Evolutionary conservation across 35 echinoderm and acorn worm species (phyloP).

Genomic region (Hemicentrotus pulcherrimus): DNA sequence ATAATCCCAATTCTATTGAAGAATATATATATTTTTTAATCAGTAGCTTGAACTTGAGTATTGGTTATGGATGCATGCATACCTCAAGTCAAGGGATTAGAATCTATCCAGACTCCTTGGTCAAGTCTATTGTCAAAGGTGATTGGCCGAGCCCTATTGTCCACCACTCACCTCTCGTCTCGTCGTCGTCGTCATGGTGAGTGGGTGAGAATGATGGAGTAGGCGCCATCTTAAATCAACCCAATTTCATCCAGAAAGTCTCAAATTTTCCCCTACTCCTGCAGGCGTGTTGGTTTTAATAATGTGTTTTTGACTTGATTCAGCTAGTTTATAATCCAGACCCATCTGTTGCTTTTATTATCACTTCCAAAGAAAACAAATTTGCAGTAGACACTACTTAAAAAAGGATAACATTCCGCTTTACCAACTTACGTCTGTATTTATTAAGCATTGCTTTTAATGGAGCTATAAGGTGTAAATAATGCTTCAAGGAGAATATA

Average conservation of each 20-base stretch:
- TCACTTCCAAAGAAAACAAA: not conserved
- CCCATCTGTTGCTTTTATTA: not conserved
- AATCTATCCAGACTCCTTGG: not conserved
- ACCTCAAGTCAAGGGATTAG: not conserved
- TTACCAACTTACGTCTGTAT: not conserved
- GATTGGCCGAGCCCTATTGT: not conserved
- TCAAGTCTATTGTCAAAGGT: not conserved
- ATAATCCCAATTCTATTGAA: not conserved
- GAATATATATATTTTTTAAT: not conserved
- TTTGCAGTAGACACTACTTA: not conserved
- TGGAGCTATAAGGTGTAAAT: too few relatives aligned
- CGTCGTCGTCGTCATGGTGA: not conserved
- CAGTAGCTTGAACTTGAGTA: not conserved
- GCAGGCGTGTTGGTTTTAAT: not conserved
- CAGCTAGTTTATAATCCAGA: not conserved
- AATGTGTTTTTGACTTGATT: not conserved
- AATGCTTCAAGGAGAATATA: not conserved
- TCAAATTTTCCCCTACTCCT: not conserved
- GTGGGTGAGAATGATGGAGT: not conserved
- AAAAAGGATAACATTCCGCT: not conserved
- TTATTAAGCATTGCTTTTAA: too few relatives aligned
- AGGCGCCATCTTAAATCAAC: constrained; percentile 16
- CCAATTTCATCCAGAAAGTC: not conserved
- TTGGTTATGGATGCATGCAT: not conserved
- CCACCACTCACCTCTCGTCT: not conserved